Evolutionary conservation across 2,888 invertebrate species (phyloP).

Genomic region (Habroteleia sp.): DNA sequence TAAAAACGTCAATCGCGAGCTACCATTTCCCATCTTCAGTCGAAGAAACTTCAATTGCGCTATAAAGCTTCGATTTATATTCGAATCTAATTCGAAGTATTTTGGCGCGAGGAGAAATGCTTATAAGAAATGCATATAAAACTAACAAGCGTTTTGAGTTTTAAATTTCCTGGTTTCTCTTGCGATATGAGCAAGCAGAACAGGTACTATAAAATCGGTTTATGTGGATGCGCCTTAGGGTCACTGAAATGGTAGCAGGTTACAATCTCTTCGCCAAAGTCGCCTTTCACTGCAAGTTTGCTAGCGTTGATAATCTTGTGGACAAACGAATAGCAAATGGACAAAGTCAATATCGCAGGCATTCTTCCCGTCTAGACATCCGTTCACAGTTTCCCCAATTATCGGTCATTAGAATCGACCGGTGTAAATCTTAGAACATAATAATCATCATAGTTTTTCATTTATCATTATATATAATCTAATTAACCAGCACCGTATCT

Average conservation of each 20-base stretch:
- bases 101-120: not conserved
- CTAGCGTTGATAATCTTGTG: conserved; percentile 47
- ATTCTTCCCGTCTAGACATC: conserved; percentile 3
- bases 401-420: conserved; percentile 25
- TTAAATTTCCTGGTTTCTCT: conserved; percentile 38
- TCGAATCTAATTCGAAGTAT: conserved; percentile 27
- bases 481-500: no score
- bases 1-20: not conserved
- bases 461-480: no score
- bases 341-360: conserved; percentile 22
- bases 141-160: conserved; percentile 12
- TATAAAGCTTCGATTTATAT: conserved; percentile 9
- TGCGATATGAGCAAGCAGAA: conserved; percentile 8
- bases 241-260: conserved; percentile 60
- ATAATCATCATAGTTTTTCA: conserved; percentile 2
- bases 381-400: conserved; percentile 37
- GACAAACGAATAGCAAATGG: conserved; percentile 52
- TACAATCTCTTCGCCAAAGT: conserved; percentile 17
- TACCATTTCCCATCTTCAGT: not conserved
- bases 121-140: conserved; percentile 15
- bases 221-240: conserved; percentile 23
- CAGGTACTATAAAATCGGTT: conserved; percentile 22
- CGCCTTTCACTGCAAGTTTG: conserved; percentile 58
- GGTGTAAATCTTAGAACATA: not conserved
- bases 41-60: not conserved